Evolutionary conservation across 2,888 invertebrate species (phyloP).

Genomic region (Acanthosepion esculentum): DNA sequence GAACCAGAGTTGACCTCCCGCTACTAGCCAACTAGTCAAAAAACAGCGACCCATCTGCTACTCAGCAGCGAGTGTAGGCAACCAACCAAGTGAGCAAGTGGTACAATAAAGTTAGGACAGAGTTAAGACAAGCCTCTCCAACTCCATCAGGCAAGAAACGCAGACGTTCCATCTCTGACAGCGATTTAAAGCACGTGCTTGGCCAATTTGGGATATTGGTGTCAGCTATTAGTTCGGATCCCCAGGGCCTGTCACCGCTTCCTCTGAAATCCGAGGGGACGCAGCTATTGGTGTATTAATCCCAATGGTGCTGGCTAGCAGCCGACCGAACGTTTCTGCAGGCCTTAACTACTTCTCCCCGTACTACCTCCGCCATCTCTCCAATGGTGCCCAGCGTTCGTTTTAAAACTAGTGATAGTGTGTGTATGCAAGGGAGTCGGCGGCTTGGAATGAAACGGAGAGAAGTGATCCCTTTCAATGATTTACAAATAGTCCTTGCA

Average conservation of each 20-base stretch:
- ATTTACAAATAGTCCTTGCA: slow-evolving; percentile 33
- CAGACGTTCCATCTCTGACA: background rate
- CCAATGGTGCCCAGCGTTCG: background rate
- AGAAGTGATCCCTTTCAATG: background rate
- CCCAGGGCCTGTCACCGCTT: background rate
- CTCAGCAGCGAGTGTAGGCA: background rate
- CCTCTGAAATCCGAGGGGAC: background rate
- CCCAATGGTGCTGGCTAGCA: background rate
- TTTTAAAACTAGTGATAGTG: background rate
- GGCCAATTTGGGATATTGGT: slow-evolving; percentile 11
- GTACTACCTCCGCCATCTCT: background rate
- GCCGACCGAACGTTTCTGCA: background rate
- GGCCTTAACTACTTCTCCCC: background rate
- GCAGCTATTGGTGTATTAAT: slow-evolving; percentile 33
- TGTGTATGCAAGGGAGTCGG: background rate
- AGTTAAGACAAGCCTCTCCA: background rate
- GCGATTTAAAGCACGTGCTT: background rate
- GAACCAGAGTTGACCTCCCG: no score
- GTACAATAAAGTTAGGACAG: background rate
- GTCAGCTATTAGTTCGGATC: slow-evolving; percentile 33
- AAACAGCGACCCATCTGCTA: background rate
- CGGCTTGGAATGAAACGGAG: background rate
- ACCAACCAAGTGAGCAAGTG: background rate
- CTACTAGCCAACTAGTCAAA: background rate
- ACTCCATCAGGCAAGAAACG: background rate